Evolutionary conservation across 1,140 invertebrate species (phyloP).

Genomic region (Himalopsyche phryganea): DNA sequence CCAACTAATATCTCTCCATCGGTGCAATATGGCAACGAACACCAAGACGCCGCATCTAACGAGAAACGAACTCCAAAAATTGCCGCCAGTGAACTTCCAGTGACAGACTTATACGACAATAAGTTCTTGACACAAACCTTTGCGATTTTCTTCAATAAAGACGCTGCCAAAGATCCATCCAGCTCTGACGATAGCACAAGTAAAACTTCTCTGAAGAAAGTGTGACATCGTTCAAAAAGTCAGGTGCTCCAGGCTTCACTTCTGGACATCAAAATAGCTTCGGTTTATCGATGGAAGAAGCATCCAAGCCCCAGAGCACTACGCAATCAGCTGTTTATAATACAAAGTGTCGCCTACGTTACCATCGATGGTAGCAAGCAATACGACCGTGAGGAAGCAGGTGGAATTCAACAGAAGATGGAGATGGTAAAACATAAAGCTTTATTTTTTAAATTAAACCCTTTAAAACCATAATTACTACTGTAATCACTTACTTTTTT

Average conservation of each 20-base stretch:
- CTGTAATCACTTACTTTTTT: no score
- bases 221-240: background rate
- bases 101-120: constrained; percentile 34
- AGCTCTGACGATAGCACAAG: constrained; percentile 21
- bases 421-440: constrained; percentile 18
- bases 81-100: constrained; percentile 28
- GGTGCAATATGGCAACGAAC: constrained; percentile 50
- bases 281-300: constrained; percentile 58
- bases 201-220: constrained; percentile 9
- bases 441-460: no score
- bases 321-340: constrained; percentile 51
- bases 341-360: constrained; percentile 58
- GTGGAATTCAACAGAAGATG: constrained; percentile 35
- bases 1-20: constrained; percentile 48
- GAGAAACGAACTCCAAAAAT: constrained; percentile 40
- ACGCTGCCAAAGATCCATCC: constrained; percentile 30
- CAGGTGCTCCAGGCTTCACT: constrained; percentile 42
- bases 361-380: constrained; percentile 44
- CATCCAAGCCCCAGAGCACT: constrained; percentile 50
- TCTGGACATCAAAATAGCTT: constrained; percentile 60
- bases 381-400: constrained; percentile 29
- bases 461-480: no score
- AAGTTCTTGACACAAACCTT: constrained; percentile 32
- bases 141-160: constrained; percentile 33
- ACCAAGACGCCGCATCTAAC: constrained; percentile 39